Conservation (phyloP, 2,888 invertebrate species). For the Mythimna albipuncta region DNA sequence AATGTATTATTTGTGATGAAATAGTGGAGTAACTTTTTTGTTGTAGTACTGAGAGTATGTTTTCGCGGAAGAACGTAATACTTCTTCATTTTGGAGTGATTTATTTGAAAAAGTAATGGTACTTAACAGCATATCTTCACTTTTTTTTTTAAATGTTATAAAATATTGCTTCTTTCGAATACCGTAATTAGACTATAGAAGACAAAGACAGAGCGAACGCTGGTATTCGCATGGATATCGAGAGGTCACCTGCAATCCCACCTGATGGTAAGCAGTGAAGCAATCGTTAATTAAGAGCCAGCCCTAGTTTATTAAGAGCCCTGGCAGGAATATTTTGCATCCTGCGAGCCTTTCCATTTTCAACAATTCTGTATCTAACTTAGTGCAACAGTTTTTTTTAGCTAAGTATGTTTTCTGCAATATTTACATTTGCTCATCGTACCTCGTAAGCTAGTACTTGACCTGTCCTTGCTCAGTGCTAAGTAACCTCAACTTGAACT, state of each 20-base stretch:
- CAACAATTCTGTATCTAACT: no score
- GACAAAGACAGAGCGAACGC: no score
- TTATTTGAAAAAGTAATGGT: conserved; percentile 10
- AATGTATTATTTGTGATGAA: neutral
- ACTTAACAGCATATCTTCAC: neutral
- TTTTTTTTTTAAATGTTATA: no score
- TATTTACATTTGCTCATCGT: conserved; percentile 5
- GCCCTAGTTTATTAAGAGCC: no score
- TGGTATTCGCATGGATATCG: no score
- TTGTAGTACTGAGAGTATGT: neutral
- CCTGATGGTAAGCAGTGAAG: no score
- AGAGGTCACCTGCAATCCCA: no score
- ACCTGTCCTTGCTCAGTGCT: conserved; percentile 49
- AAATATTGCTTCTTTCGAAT: no score
- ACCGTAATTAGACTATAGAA: no score
- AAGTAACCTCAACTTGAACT: conserved; percentile 54
- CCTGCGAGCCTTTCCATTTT: no score
- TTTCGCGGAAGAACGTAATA: conserved; percentile 3
- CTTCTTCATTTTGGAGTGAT: conserved; percentile 15
- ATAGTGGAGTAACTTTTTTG: neutral
- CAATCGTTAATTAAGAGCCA: no score
- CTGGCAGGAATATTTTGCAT: neutral
- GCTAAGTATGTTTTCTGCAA: neutral
- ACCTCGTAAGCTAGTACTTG: conserved; percentile 29
- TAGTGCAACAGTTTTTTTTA: neutral